Base-by-base conservation (phyloP, 2,113 vertebrate species). In the Syrrhaptes paradoxus region DNA sequence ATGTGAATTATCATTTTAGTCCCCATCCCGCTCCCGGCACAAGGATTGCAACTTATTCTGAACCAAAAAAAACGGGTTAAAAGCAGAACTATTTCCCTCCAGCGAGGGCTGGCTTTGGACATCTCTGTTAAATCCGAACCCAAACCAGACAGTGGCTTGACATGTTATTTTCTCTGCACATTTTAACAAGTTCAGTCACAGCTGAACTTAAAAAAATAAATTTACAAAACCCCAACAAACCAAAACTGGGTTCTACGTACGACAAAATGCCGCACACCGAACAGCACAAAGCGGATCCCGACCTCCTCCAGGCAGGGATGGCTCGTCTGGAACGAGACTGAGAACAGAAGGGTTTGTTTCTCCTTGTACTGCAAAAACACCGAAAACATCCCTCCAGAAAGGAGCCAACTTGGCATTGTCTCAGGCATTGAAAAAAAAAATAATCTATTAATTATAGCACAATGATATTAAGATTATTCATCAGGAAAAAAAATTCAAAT, bases 251-350 rank as follows among this genome's bases (percentile, higher is more conserved):
- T 2, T 51, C 34, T 55, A 10, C 21, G 51, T 18, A 29, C 5
- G 7, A 21, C 4, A 22, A 8, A 55, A 63, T 0, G 14, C n/a
- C 65, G 10, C 0, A 18, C 6, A 18, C 32, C 5, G 34, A 62
- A 38, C 0, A 55, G 31, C 54, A 38, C 36, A 2, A 5, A 61
- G 32, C 0, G 16, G 17, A 25, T 82, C 43, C 2, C 2, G 2
- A 4, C 11, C 25, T 43, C 59, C 51, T 25, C 10, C 28, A 16
- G 55, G 43, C 38, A 80, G 38, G 49, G 70, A 52, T 7, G 48
- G 74, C 32, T 76, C 65, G 17, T 25, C 66, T 32, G 61, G 72
- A 51, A 65, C 5, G 14, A 52, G 17, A 31, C 21, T 25, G 17
- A 62, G 51, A 13, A 1, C 36, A 34, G 13, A 1, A n/a, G 15